Evolutionary conservation across 2,797 vertebrate species (phyloP), one percentile per base, ranked within the genome.

Genomic region (Florisuga fusca): DNA sequence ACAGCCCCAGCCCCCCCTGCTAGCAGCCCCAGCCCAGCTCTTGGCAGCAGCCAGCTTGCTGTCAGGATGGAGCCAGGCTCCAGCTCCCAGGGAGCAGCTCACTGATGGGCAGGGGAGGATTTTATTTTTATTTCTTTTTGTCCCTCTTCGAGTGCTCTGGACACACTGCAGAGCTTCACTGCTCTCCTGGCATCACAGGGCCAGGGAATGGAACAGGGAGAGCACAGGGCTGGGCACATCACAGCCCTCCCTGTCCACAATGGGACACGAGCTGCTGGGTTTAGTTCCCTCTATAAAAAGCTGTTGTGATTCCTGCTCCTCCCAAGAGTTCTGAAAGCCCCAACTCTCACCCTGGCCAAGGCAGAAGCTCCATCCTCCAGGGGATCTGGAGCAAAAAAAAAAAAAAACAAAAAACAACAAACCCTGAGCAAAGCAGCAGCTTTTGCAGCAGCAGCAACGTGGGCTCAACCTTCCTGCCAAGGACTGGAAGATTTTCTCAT

Each of bases 231-330:
- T 10, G 45, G 45, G 45, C 45, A 31, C 71, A n/a, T 17, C 2
- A 0, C 74, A 25, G 26, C 54, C 51, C 15, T 45, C 51, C 21
- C 3, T 2, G 31, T 4, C 43, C 78, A 14, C 31, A 3, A 27
- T 0, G 0, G 68, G 75, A 64, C 61, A 31, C 0, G 0, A 0
- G 1, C 87, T 64, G 69, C 74, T 11, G 1, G 80, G 21, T 64
- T 69, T 2, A 8, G n/a, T 57, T 68, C 69, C 29, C 53, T 71
- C 64, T 10, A 5, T 43, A 31, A 54, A 38, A 62, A 87, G 21
- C 80, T 78, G 48, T 73, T 61, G 26, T 15, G 18, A 10, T 15
- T 16, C 82, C 36, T 61, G 15, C 67, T 71, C 16, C 67, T 23
- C 21, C 3, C 0, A 0, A 43, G 36, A 68, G 23, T 13, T 41